phyloP scores from a whole-genome alignment of 2,797 vertebrate genomes.

The Gallinago nigripennis region DNA sequence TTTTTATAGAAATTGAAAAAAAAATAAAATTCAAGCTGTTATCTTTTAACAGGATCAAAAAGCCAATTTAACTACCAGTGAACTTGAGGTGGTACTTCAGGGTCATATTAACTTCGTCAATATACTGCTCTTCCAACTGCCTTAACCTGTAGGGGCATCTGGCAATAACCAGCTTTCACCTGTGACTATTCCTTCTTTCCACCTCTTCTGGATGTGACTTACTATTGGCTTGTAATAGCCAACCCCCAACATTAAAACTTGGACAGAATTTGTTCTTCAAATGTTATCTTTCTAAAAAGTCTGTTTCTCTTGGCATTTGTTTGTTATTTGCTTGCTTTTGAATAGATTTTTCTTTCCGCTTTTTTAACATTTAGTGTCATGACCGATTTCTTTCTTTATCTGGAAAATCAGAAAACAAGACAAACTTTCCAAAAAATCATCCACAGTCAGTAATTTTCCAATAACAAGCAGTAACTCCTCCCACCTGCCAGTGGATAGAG shows the following conservation, averaged over 20 bases:
- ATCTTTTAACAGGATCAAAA: not conserved
- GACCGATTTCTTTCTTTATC: not conserved
- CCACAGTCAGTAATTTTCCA: not conserved
- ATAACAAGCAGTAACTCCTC: slow-evolving; percentile 6
- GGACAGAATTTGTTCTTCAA: not conserved
- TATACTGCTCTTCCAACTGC: not conserved
- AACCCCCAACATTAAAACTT: not conserved
- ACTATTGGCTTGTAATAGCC: not conserved
- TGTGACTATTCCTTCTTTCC: not conserved
- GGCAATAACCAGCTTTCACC: not conserved
- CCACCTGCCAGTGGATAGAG: not conserved
- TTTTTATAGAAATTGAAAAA: not conserved
- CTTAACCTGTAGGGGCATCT: not conserved
- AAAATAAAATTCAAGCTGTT: not conserved
- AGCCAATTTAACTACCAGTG: not conserved
- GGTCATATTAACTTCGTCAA: not conserved
- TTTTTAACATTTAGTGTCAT: not conserved
- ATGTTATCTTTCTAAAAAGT: not conserved
- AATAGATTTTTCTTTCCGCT: not conserved
- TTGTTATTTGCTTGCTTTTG: not conserved
- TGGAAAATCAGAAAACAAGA: not conserved
- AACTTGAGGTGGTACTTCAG: not conserved
- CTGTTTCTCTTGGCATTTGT: not conserved
- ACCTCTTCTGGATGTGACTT: not conserved
- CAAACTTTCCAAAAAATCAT: not conserved